Base-by-base conservation (phyloP, 1,140 invertebrate genomes). In the Drosophila lini region DNA sequence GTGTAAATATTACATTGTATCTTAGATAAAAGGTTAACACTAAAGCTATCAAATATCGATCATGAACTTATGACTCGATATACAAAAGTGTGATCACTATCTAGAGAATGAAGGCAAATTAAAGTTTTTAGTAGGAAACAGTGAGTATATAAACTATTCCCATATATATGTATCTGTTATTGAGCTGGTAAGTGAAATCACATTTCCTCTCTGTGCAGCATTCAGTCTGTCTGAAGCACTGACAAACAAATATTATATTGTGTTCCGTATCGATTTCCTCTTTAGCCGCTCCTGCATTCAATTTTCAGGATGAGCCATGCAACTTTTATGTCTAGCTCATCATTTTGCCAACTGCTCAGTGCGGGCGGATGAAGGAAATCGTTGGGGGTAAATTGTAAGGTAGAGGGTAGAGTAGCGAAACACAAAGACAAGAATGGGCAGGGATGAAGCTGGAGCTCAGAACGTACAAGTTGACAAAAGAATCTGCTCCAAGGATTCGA, bases 291-390 rank as follows among this genome's bases (percentile, higher is more conserved):
- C 53, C 53, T 68, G 76, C 77, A 79, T 74, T 79, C 76, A 79
- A 74, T 53, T 74, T 61, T 36, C 69, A 80, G 61, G 76, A 74
- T 73, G 59, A 73, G 75, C 68, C 76, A 42, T 74, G 77, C 68
- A 79, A 74, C 42, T 74, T 79, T 79, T 80, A 80, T 79, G 77
- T 80, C 60, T 57, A 79, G 76, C 77, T 79, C 77, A 79, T 79
- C 77, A 79, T 80, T 79, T 65, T 55, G 67, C 58, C 58, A 79
- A 58, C 47, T 53, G 45, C 63, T 75, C 34, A 1, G 11, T 13
- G n/a, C 5, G 31, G 28, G 3, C n/a, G 15, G 28, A 15, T n/a
- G 22, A 1, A 15, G 32, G 13, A 62, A 40, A 15, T 16, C 19
- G 9, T n/a, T 13, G 22, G n/a, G 47, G 47, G 32, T 2, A 34